Percentiles rank a stretch among this genome's conserved stretches.
Evolutionary conservation across 2,113 vertebrate species (phyloP).

Genomic region (Nettapus auritus): DNA sequence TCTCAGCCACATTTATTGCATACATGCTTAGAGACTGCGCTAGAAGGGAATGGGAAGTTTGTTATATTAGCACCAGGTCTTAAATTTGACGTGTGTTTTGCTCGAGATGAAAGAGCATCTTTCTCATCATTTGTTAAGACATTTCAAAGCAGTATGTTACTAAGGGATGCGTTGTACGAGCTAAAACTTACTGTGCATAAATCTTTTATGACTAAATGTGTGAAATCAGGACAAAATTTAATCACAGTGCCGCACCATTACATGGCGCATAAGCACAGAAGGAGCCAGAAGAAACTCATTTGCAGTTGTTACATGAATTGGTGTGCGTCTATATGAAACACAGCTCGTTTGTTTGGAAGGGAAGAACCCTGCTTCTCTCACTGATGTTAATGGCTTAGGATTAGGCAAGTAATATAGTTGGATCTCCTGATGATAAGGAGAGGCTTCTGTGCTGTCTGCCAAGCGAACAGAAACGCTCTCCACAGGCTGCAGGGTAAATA

Average conservation of each 20-base stretch:
- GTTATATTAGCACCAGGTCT: not conserved
- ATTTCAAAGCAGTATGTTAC: not conserved
- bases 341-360: not conserved
- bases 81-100: not conserved
- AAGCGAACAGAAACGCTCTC: not conserved
- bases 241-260: not conserved
- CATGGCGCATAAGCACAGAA: not conserved
- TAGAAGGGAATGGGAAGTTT: not conserved
- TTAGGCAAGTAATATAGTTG: not conserved
- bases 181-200: not conserved
- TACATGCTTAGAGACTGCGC: not conserved
- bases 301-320: not conserved
- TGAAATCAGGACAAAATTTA: not conserved
- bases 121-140: not conserved
- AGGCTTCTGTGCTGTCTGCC: not conserved
- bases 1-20: not conserved
- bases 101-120: not conserved
- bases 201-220: not conserved
- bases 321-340: not conserved
- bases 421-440: not conserved
- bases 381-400: not conserved
- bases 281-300: not conserved
- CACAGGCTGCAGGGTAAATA: not conserved
- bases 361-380: not conserved
- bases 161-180: not conserved